These are phyloP conservation scores for Microhierax caerulescens DNA, from an alignment of 2,797 vertebrate genomes.

Conservation along the genomic window DNA sequence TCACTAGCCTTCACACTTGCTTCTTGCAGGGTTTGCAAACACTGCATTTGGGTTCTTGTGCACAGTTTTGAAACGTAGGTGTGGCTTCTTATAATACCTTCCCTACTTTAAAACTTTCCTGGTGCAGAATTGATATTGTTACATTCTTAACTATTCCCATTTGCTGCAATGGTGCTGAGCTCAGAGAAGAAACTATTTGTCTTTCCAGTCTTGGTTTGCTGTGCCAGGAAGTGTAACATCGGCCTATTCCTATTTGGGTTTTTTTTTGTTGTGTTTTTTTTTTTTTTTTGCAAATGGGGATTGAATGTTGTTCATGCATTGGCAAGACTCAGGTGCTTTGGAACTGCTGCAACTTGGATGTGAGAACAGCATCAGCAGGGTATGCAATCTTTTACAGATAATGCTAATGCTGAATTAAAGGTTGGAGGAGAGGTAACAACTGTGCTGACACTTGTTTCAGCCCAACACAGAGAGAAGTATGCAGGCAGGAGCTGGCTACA, in stretches of 20 bases:
- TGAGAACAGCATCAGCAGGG: background rate
- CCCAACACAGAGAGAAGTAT: background rate
- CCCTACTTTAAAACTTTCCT: background rate
- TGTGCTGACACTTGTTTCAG: background rate
- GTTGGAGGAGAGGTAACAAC: background rate
- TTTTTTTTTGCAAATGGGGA: background rate
- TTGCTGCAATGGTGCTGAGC: background rate
- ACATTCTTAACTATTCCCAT: fast-evolving
- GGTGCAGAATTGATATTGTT: fast-evolving
- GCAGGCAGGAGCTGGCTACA: fast-evolving
- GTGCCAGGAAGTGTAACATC: background rate
- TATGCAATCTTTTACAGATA: fast-evolving
- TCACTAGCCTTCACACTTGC: background rate
- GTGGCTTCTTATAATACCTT: background rate
- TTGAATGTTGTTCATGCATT: background rate
- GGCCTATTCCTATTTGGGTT: background rate
- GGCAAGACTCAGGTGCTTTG: background rate
- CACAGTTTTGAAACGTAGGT: background rate
- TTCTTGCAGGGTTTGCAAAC: background rate
- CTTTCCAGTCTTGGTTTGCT: background rate
- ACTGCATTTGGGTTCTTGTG: background rate
- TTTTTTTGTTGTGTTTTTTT: too few relatives aligned
- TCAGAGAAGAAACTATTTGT: background rate
- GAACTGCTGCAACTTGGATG: background rate
- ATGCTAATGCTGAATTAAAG: background rate